Evolutionary conservation across 2,113 vertebrate genomes (phyloP), one percentile per base, ranked within the genome.

Genomic region (Mandrillus leucophaeus): DNA sequence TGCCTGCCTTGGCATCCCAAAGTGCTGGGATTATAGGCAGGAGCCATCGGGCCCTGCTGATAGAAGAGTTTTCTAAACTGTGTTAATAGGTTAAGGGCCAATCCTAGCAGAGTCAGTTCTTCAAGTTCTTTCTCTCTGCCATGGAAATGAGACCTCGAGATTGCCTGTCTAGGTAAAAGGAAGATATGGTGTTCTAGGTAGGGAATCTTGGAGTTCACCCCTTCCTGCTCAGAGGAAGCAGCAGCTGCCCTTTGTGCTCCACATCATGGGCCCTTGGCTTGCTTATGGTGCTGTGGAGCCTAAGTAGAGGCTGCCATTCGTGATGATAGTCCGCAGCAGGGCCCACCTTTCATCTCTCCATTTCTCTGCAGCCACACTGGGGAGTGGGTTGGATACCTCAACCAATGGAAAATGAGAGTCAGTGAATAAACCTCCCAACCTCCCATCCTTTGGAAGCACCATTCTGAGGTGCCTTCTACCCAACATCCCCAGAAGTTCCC

Each of bases 31-130:
- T 64, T 64, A 64, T 5, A 64, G 61, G 61, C 61, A 64, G 13
- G 27, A 64, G 61, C 61, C 27, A 64, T 27, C 5, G 5, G 27
- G 27, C 61, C 27, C 61, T 64, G 27, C 11, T 64, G 27, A 32
- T 30, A 64, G 27, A 64, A 64, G 27, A 64, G 30, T 70, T 96
- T 93, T 91, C 70, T 84, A 52, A 50, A 32, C 45, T 32, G 68
- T 57, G 43, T 78, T 81, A 92, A 43, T 18, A 14, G 82, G 50
- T 68, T 43, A 66, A 94, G 45, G 92, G 48, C 52, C 18, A 78
- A 50, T 57, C 38, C 57, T 68, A 35, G 25, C 57, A n/a, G 55
- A 75, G 40, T 25, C 27, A 35, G 1, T 38, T 86, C 14, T 52
- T 79, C 18, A 73, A 80, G 16, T 43, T 93, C 35, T 59, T 61